These are phyloP conservation scores for Holothuria glaberrima DNA, from an alignment of 35 echinoderm and acorn worm genomes.

Conservation along the genomic window DNA sequence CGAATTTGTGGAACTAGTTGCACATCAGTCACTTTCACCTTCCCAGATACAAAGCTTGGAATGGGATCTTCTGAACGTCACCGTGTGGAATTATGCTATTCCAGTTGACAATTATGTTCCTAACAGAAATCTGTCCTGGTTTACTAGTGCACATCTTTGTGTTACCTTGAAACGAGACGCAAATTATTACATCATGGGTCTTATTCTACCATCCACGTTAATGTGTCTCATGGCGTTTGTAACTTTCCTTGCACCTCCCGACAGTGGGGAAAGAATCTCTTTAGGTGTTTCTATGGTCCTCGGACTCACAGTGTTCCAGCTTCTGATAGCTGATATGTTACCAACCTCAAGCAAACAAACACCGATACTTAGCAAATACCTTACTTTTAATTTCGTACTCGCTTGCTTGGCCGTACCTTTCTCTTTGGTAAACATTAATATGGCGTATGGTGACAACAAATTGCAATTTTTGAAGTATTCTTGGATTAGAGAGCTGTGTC, in stretches of 20 bases:
- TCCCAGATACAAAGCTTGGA: background rate
- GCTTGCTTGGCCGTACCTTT: background rate
- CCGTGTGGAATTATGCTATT: background rate
- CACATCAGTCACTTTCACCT: background rate
- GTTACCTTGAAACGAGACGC: background rate
- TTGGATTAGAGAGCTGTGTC: background rate
- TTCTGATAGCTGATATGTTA: conserved; percentile 31
- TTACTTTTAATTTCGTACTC: conserved; percentile 11
- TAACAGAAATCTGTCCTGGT: too few relatives aligned
- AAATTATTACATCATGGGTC: background rate
- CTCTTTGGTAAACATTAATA: background rate
- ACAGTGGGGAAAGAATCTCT: conserved; percentile 49
- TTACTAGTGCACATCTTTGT: background rate
- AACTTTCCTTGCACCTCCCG: conserved; percentile 32
- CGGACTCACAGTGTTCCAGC: conserved; percentile 43
- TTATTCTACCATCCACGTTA: conserved; percentile 3
- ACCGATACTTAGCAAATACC: background rate
- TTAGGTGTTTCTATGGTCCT: conserved; percentile 35
- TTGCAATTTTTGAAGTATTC: background rate
- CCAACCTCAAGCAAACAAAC: background rate
- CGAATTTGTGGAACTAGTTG: background rate
- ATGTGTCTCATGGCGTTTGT: conserved; percentile 1
- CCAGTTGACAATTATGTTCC: background rate
- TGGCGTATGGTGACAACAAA: conserved; percentile 1
- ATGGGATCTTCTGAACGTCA: background rate